Conservation (phyloP, 2,888 invertebrate genomes). For the Oxystoma pomonae region DNA sequence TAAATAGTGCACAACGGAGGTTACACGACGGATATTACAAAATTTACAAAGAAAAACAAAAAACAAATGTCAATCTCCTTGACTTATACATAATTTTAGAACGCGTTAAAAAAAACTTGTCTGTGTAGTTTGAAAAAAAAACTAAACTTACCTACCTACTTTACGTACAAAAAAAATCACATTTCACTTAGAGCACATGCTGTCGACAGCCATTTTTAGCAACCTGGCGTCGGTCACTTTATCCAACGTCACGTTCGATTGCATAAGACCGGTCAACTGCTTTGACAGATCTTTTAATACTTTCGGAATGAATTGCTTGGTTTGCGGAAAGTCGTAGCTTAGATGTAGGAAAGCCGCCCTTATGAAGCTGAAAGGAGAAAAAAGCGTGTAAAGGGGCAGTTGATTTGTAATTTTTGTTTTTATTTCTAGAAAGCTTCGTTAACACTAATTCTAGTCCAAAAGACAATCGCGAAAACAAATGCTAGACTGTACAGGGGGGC, state of each 20-base stretch:
- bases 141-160: too few species aligned
- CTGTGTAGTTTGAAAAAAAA: too few species aligned
- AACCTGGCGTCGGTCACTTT: conserved; percentile 63
- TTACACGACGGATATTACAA: too few species aligned
- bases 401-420: too few species aligned
- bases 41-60: too few species aligned
- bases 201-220: conserved; percentile 62
- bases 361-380: conserved; percentile 64
- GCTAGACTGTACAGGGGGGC: too few species aligned
- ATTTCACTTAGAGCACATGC: conserved; percentile 30
- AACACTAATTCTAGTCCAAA: too few species aligned
- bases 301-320: conserved; percentile 76
- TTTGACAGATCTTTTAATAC: conserved; percentile 73
- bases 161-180: conserved; percentile 7
- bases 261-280: conserved; percentile 68
- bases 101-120: conserved; percentile 8
- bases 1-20: too few species aligned
- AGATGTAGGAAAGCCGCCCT: conserved; percentile 83
- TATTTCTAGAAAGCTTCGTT: too few species aligned
- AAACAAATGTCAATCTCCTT: too few species aligned
- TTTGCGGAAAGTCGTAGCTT: conserved; percentile 71
- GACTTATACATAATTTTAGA: conserved; percentile 8
- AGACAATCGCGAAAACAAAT: too few species aligned
- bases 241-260: conserved; percentile 61
- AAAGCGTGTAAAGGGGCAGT: too few species aligned